Base-by-base conservation (phyloP, 2,888 invertebrate species). In the Aporophyla lueneburgensis region DNA sequence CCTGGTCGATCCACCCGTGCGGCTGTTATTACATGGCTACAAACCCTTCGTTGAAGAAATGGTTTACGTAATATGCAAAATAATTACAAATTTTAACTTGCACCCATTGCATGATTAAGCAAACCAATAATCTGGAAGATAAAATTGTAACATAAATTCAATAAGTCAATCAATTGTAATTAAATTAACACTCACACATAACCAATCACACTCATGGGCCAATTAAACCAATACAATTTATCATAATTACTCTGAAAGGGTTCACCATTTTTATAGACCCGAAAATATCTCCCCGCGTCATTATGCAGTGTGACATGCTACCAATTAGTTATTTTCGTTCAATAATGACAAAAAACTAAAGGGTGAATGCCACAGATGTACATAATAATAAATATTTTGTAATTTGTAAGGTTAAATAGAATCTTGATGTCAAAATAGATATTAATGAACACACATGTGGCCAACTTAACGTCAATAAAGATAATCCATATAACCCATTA, bases 311-410 rank as follows among this genome's bases (percentile, higher is more conserved):
- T 53, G 74, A 77, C 72, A 83, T 70, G 76, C 33, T 53, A 63
- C 74, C 76, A 84, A 87, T 84, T 85, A 82, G 86, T 84, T 87
- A 87, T 88, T 87, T 87, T 87, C 46, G 81, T 85, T 84, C 73
- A 78, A 78, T 71, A 70, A 74, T 71, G 49, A 74, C 72, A 51
- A 43, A 84, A 80, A 73, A 71, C 68, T 86, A 78, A 81, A 71
- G 76, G 59, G 71, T 58, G 69, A 24, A 68, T 71, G 49, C 46
- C 49, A 68, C 77, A 59, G 67, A 67, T 69, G 81, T 67, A 65
- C 1, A 19, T 59, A n/a, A 46, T 85, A 73, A 76, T 56, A 65
- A 74, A 78, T 82, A 49, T 62, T 54, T 51, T 58, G 53, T 75
- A 40, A 74, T 82, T 75, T 71, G 67, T 75, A 53, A 73, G n/a